A percentile compares a stretch with the other conserved stretches of the same genome.
phyloP scores from a whole-genome alignment of 2,888 invertebrate genomes.

The Phymatocera aterrima region DNA sequence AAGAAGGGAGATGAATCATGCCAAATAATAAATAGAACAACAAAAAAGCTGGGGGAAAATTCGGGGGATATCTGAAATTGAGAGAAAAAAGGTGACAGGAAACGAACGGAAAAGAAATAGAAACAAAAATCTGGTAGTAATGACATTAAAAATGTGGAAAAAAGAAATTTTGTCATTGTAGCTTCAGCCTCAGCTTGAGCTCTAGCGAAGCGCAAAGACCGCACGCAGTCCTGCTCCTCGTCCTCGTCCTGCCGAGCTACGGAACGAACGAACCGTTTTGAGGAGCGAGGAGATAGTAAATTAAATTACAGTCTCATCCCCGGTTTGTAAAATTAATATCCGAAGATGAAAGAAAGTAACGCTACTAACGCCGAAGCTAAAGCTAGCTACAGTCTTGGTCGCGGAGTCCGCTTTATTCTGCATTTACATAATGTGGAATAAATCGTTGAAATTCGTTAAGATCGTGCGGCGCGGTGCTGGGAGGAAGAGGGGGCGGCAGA shows the following conservation, averaged over 20 bases:
- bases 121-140: neutral
- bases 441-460: slow-evolving; percentile 56
- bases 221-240: neutral
- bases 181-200: neutral
- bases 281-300: slow-evolving; percentile 53
- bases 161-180: slow-evolving; percentile 3
- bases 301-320: slow-evolving; percentile 63
- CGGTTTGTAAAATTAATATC: slow-evolving; percentile 65
- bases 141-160: slow-evolving; percentile 5
- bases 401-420: slow-evolving; percentile 46
- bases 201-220: slow-evolving; percentile 3
- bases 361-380: too few relatives aligned
- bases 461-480: slow-evolving; percentile 14
- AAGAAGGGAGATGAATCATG: too few relatives aligned
- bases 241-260: neutral
- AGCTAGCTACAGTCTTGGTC: too few relatives aligned
- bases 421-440: slow-evolving; percentile 66
- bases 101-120: neutral
- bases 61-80: neutral
- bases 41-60: neutral
- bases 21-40: too few relatives aligned
- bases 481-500: neutral
- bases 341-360: slow-evolving; percentile 64
- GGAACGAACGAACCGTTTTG: neutral
- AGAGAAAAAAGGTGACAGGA: neutral